phyloP scores from a whole-genome alignment of 2,888 invertebrate genomes.

The Glyphotaelius pellucidus region DNA sequence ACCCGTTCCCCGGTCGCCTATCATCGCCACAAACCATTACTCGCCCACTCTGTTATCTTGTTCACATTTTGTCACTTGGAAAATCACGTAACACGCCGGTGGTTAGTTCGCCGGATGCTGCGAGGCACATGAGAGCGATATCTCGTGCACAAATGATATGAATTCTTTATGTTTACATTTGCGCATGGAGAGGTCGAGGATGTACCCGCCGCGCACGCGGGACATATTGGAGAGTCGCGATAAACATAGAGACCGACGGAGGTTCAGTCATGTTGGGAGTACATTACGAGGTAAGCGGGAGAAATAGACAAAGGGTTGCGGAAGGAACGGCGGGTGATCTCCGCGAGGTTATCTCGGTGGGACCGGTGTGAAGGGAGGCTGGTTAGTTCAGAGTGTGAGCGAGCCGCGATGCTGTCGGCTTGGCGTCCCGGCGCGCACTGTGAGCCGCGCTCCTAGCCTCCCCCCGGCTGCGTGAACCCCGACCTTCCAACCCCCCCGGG shows the following conservation, averaged over 20 bases:
- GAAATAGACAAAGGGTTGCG: background rate
- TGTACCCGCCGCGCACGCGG: background rate
- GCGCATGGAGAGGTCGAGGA: conserved; percentile 43
- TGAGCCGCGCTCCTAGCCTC: conserved; percentile 24
- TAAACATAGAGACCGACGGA: background rate
- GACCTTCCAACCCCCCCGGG: conserved; percentile 21
- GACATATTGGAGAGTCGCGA: conserved; percentile 5
- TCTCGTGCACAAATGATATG: background rate
- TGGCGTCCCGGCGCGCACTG: conserved; percentile 64
- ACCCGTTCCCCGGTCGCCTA: background rate
- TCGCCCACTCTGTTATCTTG: background rate
- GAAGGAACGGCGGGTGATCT: conserved; percentile 4
- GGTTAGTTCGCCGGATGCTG: background rate
- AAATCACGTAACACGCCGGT: background rate
- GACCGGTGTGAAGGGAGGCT: conserved; percentile 31
- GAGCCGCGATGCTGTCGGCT: conserved; percentile 35
- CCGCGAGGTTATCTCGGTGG: conserved; percentile 48
- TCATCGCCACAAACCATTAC: conserved; percentile 2
- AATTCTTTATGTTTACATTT: conserved; percentile 59
- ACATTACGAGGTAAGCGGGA: background rate
- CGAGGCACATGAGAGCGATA: background rate
- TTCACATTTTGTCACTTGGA: conserved; percentile 24
- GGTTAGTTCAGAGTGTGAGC: background rate
- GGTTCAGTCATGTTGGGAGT: background rate
- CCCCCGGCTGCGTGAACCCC: conserved; percentile 5